Evolutionary conservation across 2,888 invertebrate genomes (phyloP).

Genomic region (Oscheius sp.): DNA sequence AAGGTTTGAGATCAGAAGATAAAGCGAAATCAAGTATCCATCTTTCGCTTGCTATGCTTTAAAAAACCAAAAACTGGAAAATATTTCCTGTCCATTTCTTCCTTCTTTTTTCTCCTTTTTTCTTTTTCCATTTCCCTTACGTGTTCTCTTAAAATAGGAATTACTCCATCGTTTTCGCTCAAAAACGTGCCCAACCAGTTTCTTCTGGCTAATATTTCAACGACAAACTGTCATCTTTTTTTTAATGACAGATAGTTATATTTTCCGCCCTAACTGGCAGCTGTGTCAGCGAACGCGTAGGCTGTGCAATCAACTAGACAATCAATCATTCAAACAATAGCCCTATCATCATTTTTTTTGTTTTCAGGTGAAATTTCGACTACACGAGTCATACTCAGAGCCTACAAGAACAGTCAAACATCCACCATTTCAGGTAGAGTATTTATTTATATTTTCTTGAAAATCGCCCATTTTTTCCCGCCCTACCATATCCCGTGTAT

Average conservation of each 20-base stretch:
- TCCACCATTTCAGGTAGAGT: constrained; percentile 27
- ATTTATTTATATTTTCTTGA: background rate
- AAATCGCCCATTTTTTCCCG: background rate
- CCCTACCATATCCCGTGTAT: background rate
- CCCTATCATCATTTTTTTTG: background rate
- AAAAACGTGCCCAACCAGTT: background rate
- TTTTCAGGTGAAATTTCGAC: constrained; percentile 28
- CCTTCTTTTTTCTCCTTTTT: too few species aligned
- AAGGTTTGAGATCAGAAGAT: too few species aligned
- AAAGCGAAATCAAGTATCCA: too few species aligned
- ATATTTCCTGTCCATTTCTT: too few species aligned
- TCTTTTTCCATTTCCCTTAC: too few species aligned
- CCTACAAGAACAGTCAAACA: constrained; percentile 11
- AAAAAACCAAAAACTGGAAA: too few species aligned
- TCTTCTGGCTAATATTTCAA: background rate
- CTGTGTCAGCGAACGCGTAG: background rate
- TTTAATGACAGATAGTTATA: background rate
- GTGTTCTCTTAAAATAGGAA: too few species aligned
- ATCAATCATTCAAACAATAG: background rate
- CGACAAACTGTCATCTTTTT: background rate
- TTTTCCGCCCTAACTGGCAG: background rate
- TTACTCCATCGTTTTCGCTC: too few species aligned
- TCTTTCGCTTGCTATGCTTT: too few species aligned
- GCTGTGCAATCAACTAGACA: background rate
- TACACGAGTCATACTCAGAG: constrained; percentile 27